phyloP scores from a whole-genome alignment of 2,113 vertebrate species.

The Cavia aperea region DNA sequence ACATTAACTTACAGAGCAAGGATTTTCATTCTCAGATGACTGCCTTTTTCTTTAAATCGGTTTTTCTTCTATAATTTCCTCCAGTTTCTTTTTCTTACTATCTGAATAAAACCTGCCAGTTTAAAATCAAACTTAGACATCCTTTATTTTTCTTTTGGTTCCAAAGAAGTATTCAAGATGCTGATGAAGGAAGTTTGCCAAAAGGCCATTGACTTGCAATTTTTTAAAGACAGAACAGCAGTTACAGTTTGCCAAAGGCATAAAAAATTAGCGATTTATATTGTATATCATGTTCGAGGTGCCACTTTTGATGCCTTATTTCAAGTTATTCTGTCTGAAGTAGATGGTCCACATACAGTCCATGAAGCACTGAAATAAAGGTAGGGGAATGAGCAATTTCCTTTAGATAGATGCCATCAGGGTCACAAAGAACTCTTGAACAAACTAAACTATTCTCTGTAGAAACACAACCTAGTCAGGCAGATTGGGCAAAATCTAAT shows the following conservation, averaged over 20 bases:
- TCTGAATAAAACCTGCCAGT: conserved; percentile 42
- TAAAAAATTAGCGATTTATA: background rate
- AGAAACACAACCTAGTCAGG: background rate
- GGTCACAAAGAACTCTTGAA: background rate
- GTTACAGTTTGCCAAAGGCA: conserved; percentile 55
- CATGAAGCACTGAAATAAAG: conserved; percentile 35
- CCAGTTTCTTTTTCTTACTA: background rate
- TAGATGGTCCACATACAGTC: background rate
- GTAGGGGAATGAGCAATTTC: conserved; percentile 33
- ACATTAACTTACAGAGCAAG: background rate
- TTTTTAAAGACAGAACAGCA: conserved; percentile 33
- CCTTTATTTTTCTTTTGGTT: background rate
- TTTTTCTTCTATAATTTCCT: background rate
- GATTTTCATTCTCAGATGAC: background rate
- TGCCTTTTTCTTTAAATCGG: background rate
- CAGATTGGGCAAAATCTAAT: background rate
- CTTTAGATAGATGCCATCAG: background rate
- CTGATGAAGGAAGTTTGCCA: conserved; percentile 30
- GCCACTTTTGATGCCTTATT: background rate
- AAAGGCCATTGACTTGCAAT: conserved; percentile 44
- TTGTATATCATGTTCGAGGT: background rate
- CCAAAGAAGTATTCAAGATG: background rate
- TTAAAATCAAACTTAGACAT: conserved; percentile 5
- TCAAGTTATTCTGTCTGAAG: background rate
- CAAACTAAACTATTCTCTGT: conserved; percentile 16